phyloP scores from a whole-genome alignment of 2,113 vertebrate genomes.

The Brienomyrus brachyistius region DNA sequence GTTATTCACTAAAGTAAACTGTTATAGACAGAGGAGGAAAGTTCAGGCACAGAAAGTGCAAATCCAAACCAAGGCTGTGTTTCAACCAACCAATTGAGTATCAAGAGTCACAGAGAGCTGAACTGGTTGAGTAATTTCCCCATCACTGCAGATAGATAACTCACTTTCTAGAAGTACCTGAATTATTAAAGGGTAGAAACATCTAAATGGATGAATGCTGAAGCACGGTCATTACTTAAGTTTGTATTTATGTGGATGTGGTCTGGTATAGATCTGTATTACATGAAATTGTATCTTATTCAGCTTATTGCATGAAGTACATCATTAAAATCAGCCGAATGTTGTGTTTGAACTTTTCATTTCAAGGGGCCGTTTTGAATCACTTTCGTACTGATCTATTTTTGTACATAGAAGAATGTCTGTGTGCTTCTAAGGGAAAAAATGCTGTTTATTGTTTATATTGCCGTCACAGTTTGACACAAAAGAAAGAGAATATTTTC shows the following conservation, averaged over 20 bases:
- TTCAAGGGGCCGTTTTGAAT: not conserved
- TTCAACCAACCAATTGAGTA: not conserved
- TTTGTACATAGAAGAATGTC: not conserved
- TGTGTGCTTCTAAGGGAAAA: not conserved
- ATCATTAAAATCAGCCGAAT: not conserved
- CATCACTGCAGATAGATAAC: not conserved
- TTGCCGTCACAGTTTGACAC: conserved; percentile 1
- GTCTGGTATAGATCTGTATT: not conserved
- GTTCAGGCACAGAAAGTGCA: not conserved
- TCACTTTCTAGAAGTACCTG: not conserved
- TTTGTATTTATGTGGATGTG: not conserved
- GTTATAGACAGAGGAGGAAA: not conserved
- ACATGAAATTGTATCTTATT: not conserved
- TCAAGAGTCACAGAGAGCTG: not conserved
- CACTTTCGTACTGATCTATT: conserved; percentile 10
- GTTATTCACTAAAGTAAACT: not conserved
- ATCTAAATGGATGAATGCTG: not conserved
- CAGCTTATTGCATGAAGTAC: not conserved
- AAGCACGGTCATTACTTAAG: not conserved
- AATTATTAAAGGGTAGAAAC: not conserved
- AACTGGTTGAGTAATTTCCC: not conserved
- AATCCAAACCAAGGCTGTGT: not conserved
- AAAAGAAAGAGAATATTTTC: conserved; percentile 14
- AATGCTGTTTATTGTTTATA: not conserved
- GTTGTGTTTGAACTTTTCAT: not conserved